Evolutionary conservation across 2,797 vertebrate species (phyloP).

Genomic region (Hylomyscus alleni): DNA sequence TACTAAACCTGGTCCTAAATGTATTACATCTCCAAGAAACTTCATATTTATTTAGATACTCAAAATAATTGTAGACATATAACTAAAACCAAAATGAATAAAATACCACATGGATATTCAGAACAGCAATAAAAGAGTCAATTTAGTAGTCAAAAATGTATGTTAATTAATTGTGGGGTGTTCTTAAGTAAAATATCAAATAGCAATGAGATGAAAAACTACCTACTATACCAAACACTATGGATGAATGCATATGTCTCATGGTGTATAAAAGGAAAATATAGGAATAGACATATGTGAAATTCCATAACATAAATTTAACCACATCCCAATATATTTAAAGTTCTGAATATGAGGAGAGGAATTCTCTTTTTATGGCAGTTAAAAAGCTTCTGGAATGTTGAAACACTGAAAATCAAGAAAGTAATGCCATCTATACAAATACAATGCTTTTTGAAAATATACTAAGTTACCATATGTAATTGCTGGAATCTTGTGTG

Average conservation of each 20-base stretch:
- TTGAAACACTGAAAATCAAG: constrained; percentile 4
- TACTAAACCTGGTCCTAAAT: not conserved
- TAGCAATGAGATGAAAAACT: not conserved
- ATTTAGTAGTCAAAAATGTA: not conserved
- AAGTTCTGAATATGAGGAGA: not conserved
- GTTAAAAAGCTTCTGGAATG: not conserved
- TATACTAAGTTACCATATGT: not conserved
- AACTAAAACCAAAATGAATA: not conserved
- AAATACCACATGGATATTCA: not conserved
- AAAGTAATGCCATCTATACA: not conserved
- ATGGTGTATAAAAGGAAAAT: not conserved
- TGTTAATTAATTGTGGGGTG: not conserved
- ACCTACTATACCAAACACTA: not conserved
- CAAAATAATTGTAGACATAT: not conserved
- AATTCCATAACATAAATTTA: not conserved
- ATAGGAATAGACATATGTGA: not conserved
- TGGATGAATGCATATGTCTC: not conserved
- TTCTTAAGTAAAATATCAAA: constrained; percentile 36
- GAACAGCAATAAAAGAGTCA: not conserved
- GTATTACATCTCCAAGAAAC: not conserved
- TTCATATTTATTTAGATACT: not conserved
- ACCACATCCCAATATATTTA: not conserved
- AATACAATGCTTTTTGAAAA: constrained; percentile 11
- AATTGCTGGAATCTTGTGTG: not conserved
- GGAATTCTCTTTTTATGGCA: not conserved